phyloP scores from a whole-genome alignment of 30 jellyfish, hydroid and myxozoan genomes.

The Aurelia aurita complex sp. Pacific region DNA sequence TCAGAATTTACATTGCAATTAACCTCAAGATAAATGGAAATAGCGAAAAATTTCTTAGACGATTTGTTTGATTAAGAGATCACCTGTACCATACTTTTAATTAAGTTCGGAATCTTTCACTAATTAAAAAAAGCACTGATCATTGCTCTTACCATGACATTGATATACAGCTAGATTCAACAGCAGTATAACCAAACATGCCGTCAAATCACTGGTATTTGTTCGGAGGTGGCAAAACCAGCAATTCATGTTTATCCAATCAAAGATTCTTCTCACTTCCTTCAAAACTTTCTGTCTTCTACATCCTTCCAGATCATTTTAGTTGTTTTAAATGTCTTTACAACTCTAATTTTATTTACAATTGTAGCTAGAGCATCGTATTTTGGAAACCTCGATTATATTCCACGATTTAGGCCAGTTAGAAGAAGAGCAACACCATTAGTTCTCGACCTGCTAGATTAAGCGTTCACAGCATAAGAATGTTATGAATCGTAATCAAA shows the following conservation, averaged over 20 bases:
- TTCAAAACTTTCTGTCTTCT: not conserved
- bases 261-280: not conserved
- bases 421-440: not conserved
- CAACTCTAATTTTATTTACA: too few species aligned
- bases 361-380: too few species aligned
- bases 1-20: too few species aligned
- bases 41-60: too few species aligned
- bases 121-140: not conserved
- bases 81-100: too few species aligned
- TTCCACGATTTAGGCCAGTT: not conserved
- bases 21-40: too few species aligned
- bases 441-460: conserved; percentile 18
- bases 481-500: not conserved
- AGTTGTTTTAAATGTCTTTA: too few species aligned
- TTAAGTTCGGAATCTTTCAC: too few species aligned
- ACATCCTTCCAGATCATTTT: too few species aligned
- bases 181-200: conserved; percentile 18
- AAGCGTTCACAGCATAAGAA: conserved; percentile 1
- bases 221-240: conserved; percentile 6
- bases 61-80: too few species aligned
- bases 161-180: not conserved
- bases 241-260: conserved; percentile 1
- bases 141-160: conserved; percentile 53
- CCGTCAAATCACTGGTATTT: conserved; percentile 11
- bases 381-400: not conserved